Evolutionary conservation across 23 tunicate species (phyloP).

Genomic region (Clavelina lepadiformis): DNA sequence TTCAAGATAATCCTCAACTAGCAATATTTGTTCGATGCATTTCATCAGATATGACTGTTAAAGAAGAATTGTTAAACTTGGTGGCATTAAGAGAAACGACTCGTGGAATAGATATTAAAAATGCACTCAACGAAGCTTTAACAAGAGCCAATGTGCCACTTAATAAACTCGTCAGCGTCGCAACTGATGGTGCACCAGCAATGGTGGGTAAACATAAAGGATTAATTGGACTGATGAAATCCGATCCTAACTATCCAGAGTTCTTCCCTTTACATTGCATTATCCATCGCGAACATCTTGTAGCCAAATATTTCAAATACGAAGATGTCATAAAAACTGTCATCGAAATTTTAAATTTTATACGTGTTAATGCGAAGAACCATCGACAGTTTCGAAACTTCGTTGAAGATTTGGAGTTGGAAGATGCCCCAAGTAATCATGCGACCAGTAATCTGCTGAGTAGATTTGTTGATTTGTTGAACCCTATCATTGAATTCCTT

Average conservation of each 20-base stretch:
- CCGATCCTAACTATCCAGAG: constrained; percentile 34
- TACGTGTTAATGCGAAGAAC: constrained; percentile 23
- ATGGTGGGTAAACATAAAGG: constrained; percentile 26
- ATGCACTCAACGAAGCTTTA: constrained; percentile 19
- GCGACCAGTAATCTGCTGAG: constrained; percentile 22
- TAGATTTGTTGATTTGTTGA: constrained; percentile 18
- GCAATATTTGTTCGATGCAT: constrained; percentile 9
- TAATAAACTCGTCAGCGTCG: constrained; percentile 24
- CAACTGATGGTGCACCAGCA: constrained; percentile 24
- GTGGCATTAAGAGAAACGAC: constrained; percentile 22
- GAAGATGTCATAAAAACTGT: constrained; percentile 30
- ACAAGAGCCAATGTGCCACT: constrained; percentile 16
- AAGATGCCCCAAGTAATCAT: constrained; percentile 22
- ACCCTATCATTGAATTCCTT: constrained; percentile 18
- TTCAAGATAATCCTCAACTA: constrained; percentile 14
- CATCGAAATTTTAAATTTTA: constrained; percentile 26
- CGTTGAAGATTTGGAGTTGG: constrained; percentile 31
- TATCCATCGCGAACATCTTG: constrained; percentile 33
- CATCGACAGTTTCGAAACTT: constrained; percentile 32
- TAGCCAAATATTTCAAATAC: constrained; percentile 18
- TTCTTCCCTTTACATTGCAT: constrained; percentile 29
- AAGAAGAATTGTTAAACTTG: constrained; percentile 16
- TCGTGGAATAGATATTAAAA: constrained; percentile 20
- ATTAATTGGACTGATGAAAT: constrained; percentile 41
- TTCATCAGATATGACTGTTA: constrained; percentile 19